Evolutionary conservation across 2,888 invertebrate species (phyloP), one percentile per base, ranked within the genome.

Genomic region (Campaea margaritaria): DNA sequence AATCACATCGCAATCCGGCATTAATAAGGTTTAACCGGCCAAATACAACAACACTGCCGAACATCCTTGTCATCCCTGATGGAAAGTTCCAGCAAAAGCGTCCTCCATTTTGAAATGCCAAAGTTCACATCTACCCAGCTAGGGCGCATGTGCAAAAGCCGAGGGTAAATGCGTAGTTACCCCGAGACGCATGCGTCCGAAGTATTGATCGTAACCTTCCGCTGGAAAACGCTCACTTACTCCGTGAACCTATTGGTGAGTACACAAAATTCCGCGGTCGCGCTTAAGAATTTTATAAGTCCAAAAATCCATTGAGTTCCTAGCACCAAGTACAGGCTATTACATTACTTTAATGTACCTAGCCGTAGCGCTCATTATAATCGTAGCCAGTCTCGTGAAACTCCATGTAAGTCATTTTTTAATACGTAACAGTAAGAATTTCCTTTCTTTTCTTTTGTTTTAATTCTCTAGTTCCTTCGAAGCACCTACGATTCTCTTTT

Each of bases 311-410:
- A 49, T 52, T 56, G 28, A 47, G 49, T 51, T n/a, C 31, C 12
- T 36, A 27, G n/a, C 49, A 14, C 10, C 55, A 13, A 87, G 87
- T 83, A 31, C 46, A 28, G 28, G 55, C 46, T 55, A 51, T n/a
- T 50, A 60, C 54, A 50, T 54, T 51, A 48, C 36, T 38, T 54
- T 56, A 3, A 91, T 92, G 91, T 92, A 92, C 87, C 85, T 92
- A 70, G 91, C 91, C 56, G 91, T 92, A 85, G 91, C 91, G 74
- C 74, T 92, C 70, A 91, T 92, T 70, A 89, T 92, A 67, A 87
- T 92, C 54, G 83, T 92, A 68, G 91, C 91, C 64, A 92, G 91
- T 83, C 85, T 92, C 81, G 86, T 91, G 80, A 85, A 87, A 74
- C 76, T 91, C 71, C 88, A 90, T 80, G 91, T 92, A 89, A 90